Evolutionary conservation across 1,140 invertebrate genomes (phyloP).

Genomic region (Oedothorax gibbosus): DNA sequence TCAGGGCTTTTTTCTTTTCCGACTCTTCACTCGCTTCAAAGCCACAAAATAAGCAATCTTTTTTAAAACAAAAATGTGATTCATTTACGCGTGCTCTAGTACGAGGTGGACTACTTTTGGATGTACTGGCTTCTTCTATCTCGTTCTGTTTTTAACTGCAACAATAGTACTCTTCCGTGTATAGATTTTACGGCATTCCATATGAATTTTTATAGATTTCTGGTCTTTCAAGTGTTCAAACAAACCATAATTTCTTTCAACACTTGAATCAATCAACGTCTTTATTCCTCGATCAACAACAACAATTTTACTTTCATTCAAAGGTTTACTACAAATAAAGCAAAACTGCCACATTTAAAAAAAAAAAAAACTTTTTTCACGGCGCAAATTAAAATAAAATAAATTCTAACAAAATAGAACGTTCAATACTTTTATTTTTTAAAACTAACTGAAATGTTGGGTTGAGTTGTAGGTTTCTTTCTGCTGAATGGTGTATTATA

Average conservation of each 20-base stretch:
- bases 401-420: too few relatives aligned
- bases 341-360: not conserved
- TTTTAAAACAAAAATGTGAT: not conserved
- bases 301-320: constrained; percentile 3
- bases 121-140: not conserved
- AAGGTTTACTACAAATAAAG: constrained; percentile 7
- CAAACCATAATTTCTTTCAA: not conserved
- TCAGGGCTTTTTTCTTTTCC: not conserved
- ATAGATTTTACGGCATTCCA: not conserved
- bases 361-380: too few relatives aligned
- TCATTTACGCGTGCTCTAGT: not conserved
- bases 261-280: not conserved
- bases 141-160: not conserved
- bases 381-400: too few relatives aligned
- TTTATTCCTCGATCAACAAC: not conserved
- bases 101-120: constrained; percentile 1
- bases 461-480: too few relatives aligned
- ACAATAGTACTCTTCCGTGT: not conserved
- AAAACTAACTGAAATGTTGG: too few relatives aligned
- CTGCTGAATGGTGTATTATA: too few relatives aligned
- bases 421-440: too few relatives aligned
- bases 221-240: not conserved
- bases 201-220: too few relatives aligned
- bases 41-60: not conserved
- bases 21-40: constrained; percentile 1